Evolutionary conservation across 2,113 vertebrate genomes (phyloP), one percentile per base, ranked within the genome.

Genomic region (Litocranius walleri): DNA sequence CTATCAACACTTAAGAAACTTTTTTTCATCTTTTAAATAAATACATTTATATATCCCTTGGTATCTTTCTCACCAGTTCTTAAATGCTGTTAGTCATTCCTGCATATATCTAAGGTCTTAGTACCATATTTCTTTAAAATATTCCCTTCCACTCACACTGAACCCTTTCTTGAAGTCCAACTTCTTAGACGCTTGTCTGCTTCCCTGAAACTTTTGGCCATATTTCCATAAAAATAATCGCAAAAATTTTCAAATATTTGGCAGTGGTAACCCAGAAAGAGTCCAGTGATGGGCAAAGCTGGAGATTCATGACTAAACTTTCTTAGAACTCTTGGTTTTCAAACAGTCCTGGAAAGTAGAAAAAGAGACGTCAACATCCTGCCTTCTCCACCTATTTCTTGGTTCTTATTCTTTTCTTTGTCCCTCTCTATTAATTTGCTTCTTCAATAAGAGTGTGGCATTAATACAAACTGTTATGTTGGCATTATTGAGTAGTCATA

Each of bases 151-250:
- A 56, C 57, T 94, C 45, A 95, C n/a, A 77, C 6, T 48, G 30
- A 94, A 64, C 21, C 15, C 10, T 64, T 96, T 74, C 36, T 91
- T 96, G 45, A 57, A 91, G 52, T 80, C 30, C 50, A 77, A 5
- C 71, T 95, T 97, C 83, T 95, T 90, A 96, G 95, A 91, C 97
- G 91, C 77, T 96, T 97, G 62, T 95, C 92, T 89, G 36, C 80
- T 96, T 94, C 61, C 52, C 91, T 91, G 95, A 96, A 96, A 94
- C 7, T 87, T 97, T 85, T 92, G 94, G 93, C 81, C 10, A 43
- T 96, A 92, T 92, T 97, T 95, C 48, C 84, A 95, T 90, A 45
- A 95, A 87, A 93, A 77, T 92, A 97, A 96, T 91, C 62, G 95
- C 67, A 95, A 92, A 89, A 96, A 36, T 62, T 74, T 92, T 96